phyloP scores from a whole-genome alignment of 2,888 invertebrate genomes.

The Habrosyne pyritoides region DNA sequence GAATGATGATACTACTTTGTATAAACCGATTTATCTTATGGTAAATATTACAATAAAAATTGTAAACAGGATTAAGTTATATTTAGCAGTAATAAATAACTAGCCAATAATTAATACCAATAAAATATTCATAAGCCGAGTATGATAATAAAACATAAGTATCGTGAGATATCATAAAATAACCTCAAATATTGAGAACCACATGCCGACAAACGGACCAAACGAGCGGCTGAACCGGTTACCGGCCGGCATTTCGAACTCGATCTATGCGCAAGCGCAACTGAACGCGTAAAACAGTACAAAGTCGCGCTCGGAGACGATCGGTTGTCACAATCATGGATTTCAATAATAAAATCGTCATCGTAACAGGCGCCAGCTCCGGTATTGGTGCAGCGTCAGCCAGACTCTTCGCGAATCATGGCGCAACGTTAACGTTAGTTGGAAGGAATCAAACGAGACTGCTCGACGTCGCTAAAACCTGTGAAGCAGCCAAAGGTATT shows the following conservation, averaged over 20 bases:
- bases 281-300: conserved; percentile 3
- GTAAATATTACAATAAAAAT: too few relatives aligned
- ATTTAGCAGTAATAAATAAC: too few relatives aligned
- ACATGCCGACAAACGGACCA: not conserved
- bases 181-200: not conserved
- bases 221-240: not conserved
- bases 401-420: conserved; percentile 53
- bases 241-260: not conserved
- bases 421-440: conserved; percentile 51
- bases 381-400: conserved; percentile 66
- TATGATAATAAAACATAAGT: not conserved
- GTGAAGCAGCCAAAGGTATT: conserved; percentile 42
- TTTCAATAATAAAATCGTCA: conserved; percentile 55
- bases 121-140: too few relatives aligned
- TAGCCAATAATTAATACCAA: too few relatives aligned
- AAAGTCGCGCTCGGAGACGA: conserved; percentile 14
- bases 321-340: conserved; percentile 34
- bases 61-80: too few relatives aligned
- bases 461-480: conserved; percentile 44
- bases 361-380: conserved; percentile 64
- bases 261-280: not conserved
- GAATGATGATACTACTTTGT: too few relatives aligned
- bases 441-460: conserved; percentile 57
- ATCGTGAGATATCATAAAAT: not conserved
- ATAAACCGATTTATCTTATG: too few relatives aligned